Percentiles rank a stretch among this genome's conserved stretches.
Conservation (phyloP, 2,888 invertebrate genomes). For the Pyrrhosoma nymphula region DNA sequence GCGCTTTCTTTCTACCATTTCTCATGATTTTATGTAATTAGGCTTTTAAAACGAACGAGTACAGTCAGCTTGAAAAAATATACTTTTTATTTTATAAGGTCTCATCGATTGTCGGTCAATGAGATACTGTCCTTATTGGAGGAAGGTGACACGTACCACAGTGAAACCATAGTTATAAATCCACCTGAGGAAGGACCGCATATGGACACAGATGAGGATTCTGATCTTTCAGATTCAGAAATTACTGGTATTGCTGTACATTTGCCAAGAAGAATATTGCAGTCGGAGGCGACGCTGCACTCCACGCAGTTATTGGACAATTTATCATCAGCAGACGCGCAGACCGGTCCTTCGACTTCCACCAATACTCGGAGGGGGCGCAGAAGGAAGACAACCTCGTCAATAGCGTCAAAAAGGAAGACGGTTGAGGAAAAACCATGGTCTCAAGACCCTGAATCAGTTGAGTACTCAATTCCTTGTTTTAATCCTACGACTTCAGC, state of each 20-base stretch:
- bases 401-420: neutral
- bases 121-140: constrained; percentile 8
- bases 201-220: neutral
- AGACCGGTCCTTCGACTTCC: neutral
- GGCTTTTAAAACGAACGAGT: neutral
- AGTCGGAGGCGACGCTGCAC: neutral
- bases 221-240: constrained; percentile 23
- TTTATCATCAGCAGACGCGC: neutral
- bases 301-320: neutral
- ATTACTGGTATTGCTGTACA: neutral
- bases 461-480: neutral
- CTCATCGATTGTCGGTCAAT: neutral
- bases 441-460: neutral
- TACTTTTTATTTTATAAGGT: neutral
- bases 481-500: constrained; percentile 27
- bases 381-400: neutral
- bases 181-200: constrained; percentile 36
- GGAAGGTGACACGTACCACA: neutral
- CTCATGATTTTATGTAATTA: too few species aligned
- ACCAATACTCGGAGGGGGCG: neutral
- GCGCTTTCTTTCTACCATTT: too few species aligned
- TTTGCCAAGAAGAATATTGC: neutral
- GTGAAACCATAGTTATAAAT: neutral
- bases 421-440: neutral
- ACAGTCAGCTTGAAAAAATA: neutral